Evolutionary conservation across 2,113 vertebrate species (phyloP).

Genomic region (Lamprologus tigripictilis): DNA sequence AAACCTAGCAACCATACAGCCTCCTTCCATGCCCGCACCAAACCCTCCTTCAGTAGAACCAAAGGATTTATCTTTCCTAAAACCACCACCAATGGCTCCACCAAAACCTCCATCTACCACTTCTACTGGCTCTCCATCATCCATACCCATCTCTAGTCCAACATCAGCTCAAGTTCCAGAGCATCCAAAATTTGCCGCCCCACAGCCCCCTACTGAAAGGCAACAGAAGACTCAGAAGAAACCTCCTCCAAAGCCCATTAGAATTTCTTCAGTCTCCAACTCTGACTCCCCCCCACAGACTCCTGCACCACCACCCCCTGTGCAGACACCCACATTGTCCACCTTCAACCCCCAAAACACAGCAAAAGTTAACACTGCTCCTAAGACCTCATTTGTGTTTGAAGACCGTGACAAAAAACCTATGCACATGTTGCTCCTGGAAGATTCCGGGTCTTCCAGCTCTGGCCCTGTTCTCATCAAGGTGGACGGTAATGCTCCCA

Average conservation of each 20-base stretch:
- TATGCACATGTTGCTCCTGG: conserved; percentile 61
- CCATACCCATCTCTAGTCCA: conserved; percentile 31
- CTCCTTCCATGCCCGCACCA: conserved; percentile 58
- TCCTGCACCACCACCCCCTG: conserved; percentile 39
- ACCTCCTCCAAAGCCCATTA: conserved; percentile 65
- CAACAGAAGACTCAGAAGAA: conserved; percentile 57
- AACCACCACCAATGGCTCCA: conserved; percentile 63
- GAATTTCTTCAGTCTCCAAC: conserved; percentile 61
- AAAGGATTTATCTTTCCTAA: conserved; percentile 38
- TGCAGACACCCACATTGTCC: conserved; percentile 40
- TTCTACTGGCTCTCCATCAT: conserved; percentile 57
- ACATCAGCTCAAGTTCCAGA: not conserved
- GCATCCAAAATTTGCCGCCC: conserved; percentile 54
- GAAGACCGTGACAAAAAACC: conserved; percentile 32
- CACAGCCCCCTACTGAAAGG: conserved; percentile 55
- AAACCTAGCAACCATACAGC: conserved; percentile 29
- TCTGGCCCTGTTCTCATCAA: conserved; percentile 2
- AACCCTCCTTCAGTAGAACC: conserved; percentile 29
- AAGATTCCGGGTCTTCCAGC: conserved; percentile 45
- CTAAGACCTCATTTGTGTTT: conserved; percentile 31
- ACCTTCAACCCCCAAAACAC: conserved; percentile 73
- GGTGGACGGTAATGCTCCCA: conserved; percentile 25
- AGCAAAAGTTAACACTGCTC: conserved; percentile 61
- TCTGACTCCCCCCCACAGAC: conserved; percentile 31
- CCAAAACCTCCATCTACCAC: conserved; percentile 57